Percentiles rank a stretch among this genome's conserved stretches.
Evolutionary conservation across 2,797 vertebrate species (phyloP).

Genomic region (Acropternis orthonyx): DNA sequence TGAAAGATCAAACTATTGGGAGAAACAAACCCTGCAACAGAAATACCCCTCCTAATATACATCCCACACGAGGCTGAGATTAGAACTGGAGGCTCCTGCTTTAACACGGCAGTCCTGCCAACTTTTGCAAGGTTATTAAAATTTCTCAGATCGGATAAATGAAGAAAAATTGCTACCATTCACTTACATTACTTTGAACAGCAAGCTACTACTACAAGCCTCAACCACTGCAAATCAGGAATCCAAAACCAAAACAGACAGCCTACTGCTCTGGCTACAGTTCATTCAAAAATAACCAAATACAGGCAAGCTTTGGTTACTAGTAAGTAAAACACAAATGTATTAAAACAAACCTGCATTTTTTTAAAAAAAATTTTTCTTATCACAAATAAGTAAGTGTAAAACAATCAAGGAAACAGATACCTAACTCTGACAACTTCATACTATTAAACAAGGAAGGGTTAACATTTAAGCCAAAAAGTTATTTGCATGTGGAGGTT

Average conservation of each 20-base stretch:
- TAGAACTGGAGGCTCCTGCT: neutral
- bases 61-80: neutral
- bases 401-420: neutral
- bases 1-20: neutral
- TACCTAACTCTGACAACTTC: neutral
- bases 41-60: neutral
- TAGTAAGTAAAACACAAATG: neutral
- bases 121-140: constrained; percentile 38
- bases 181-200: neutral
- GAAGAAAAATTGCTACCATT: neutral
- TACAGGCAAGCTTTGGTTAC: neutral
- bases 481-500: constrained; percentile 72
- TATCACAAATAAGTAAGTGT: neutral
- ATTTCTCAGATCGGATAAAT: constrained; percentile 38
- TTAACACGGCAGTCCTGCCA: neutral
- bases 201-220: neutral
- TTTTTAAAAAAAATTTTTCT: neutral
- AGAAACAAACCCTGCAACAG: neutral
- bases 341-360: neutral
- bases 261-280: neutral
- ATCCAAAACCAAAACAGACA: constrained; percentile 23
- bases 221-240: constrained; percentile 40
- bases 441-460: constrained; percentile 52
- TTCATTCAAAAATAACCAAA: neutral
- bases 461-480: constrained; percentile 71